These are phyloP conservation scores for Schizopygopsis malacanthus DNA, from an alignment of 2,797 vertebrate genomes.

Conservation along the genomic window DNA sequence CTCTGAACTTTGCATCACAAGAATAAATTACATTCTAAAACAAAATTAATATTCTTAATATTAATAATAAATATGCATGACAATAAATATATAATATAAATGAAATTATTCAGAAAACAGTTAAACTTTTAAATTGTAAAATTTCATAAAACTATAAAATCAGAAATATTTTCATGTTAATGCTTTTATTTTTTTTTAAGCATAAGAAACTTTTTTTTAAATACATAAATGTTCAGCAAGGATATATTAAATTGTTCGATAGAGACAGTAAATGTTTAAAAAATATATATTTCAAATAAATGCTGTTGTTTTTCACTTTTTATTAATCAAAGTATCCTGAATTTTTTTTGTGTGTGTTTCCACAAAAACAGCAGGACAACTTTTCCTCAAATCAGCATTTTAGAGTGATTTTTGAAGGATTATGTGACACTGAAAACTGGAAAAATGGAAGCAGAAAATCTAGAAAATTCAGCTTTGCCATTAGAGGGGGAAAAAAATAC, in stretches of 20 bases:
- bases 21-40: background rate
- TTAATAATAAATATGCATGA: background rate
- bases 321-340: too few species aligned
- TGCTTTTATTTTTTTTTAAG: background rate
- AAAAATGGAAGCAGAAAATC: background rate
- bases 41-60: background rate
- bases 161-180: background rate
- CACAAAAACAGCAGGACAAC: background rate
- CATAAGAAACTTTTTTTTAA: background rate
- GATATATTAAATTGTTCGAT: too few species aligned
- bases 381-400: background rate
- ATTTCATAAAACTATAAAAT: too few species aligned
- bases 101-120: background rate
- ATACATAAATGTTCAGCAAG: too few species aligned
- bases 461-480: background rate
- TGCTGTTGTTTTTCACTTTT: background rate
- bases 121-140: background rate
- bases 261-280: too few species aligned
- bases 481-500: background rate
- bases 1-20: background rate
- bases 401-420: background rate
- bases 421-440: background rate
- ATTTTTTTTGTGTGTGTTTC: too few species aligned
- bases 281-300: background rate
- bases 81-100: background rate